Conservation (phyloP, 1,140 invertebrate genomes). For the Drosophila pseudoananassae region DNA sequence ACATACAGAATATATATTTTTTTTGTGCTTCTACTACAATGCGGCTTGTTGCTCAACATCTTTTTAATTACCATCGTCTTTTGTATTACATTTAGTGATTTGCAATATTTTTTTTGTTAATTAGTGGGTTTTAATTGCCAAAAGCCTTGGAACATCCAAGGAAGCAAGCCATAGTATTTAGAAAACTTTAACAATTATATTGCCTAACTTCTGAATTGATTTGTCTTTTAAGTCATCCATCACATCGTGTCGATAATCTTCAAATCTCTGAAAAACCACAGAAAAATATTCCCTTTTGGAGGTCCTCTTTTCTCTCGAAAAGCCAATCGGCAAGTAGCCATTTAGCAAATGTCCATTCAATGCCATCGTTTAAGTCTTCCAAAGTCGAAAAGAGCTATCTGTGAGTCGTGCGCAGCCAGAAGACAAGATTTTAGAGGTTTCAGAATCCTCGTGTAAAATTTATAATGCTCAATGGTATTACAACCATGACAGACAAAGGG, state of each 20-base stretch:
- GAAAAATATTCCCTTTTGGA: not conserved
- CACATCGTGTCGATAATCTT: not conserved
- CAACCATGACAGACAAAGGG: conserved; percentile 17
- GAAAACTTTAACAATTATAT: too few species aligned
- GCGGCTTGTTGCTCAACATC: conserved; percentile 61
- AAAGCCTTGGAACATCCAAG: not conserved
- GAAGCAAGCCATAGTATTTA: too few species aligned
- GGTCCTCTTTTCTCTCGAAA: not conserved
- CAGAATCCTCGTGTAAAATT: conserved; percentile 45
- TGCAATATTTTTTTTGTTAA: not conserved
- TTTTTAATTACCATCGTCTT: conserved; percentile 62
- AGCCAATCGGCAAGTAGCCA: not conserved
- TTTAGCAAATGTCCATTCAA: conserved; percentile 9
- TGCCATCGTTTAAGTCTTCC: conserved; percentile 6
- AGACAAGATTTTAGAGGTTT: conserved; percentile 42
- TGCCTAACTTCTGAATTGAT: too few species aligned
- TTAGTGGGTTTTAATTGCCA: not conserved
- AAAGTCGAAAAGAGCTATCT: conserved; percentile 3
- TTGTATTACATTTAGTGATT: conserved; percentile 5
- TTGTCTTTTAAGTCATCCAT: not conserved
- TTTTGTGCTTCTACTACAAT: conserved; percentile 29
- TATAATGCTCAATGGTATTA: conserved; percentile 47
- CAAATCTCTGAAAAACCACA: not conserved
- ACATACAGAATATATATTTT: conserved; percentile 33
- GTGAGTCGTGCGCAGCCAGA: conserved; percentile 25